These are phyloP conservation scores for Oriolus oriolus DNA, from an alignment of 2,113 vertebrate genomes.

Conservation along the genomic window DNA sequence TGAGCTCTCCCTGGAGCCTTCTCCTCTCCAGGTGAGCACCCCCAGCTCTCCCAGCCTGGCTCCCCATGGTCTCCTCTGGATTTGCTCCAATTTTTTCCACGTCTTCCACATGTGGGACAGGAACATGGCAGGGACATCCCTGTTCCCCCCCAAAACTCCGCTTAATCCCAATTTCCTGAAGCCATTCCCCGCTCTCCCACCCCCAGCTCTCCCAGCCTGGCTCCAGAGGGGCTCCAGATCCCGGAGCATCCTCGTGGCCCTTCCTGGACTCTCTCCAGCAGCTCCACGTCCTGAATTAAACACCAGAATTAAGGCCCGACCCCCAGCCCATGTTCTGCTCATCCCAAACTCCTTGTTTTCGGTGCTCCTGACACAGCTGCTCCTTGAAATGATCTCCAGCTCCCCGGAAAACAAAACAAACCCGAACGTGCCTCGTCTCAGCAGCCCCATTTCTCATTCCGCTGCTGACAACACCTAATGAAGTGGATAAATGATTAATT, in stretches of 20 bases:
- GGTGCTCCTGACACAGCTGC: rapidly evolving
- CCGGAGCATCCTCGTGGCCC: not conserved
- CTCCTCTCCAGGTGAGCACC: not conserved
- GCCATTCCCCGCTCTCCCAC: not conserved
- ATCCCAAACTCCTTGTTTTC: not conserved
- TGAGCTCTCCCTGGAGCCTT: not conserved
- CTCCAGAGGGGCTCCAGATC: not conserved
- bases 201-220: not conserved
- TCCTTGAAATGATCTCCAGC: not conserved
- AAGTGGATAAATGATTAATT: slow-evolving; percentile 58
- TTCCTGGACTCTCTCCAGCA: not conserved
- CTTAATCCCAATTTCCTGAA: not conserved
- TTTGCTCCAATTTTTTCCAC: not conserved
- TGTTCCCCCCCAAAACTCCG: too few species aligned
- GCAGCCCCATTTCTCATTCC: not conserved
- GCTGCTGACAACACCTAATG: slow-evolving; percentile 16
- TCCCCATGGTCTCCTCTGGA: not conserved
- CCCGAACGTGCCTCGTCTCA: rapidly evolving
- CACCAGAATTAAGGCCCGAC: rapidly evolving
- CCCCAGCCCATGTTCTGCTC: not conserved
- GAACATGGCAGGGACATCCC: not conserved
- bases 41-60: not conserved
- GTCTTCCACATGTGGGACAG: too few species aligned
- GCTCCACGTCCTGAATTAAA: not conserved
- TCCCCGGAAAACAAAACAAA: not conserved